Conservation (phyloP, 2,888 invertebrate genomes). For the Mythimna pallens region DNA sequence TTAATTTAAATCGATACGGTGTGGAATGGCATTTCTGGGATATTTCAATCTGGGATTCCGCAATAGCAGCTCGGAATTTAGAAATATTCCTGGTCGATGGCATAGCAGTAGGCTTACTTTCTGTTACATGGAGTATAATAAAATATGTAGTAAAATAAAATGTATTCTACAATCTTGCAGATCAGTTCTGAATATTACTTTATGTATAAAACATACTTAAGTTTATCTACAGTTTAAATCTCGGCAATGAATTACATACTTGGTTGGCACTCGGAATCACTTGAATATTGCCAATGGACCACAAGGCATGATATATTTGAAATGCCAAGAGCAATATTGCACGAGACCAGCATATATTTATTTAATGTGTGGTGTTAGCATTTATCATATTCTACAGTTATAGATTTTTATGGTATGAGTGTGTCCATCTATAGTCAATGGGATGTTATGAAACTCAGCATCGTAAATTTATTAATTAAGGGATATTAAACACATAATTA, state of each 20-base stretch:
- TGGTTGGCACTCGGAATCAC: not conserved
- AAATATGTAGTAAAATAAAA: not conserved
- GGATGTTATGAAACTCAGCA: slow-evolving; percentile 6
- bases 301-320: not conserved
- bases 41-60: too few relatives aligned
- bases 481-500: slow-evolving; percentile 1
- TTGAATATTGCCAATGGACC: not conserved
- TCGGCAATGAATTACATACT: not conserved
- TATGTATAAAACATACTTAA: slow-evolving; percentile 1
- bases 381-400: slow-evolving; percentile 3
- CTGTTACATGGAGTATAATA: too few relatives aligned
- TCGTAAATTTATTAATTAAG: slow-evolving; percentile 7
- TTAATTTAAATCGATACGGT: too few relatives aligned
- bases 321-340: slow-evolving; percentile 26
- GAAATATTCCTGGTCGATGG: too few relatives aligned
- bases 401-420: not conserved
- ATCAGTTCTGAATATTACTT: not conserved
- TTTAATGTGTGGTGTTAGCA: not conserved
- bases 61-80: too few relatives aligned
- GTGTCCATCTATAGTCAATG: not conserved
- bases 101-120: too few relatives aligned
- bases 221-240: slow-evolving; percentile 9
- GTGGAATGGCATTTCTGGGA: too few relatives aligned
- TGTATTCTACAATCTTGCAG: not conserved
- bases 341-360: not conserved